Percentiles rank a stretch among this genome's conserved stretches.
These are phyloP conservation scores for Polydesmus complanatus DNA, from an alignment of 2,888 invertebrate genomes.

Conservation along the genomic window DNA sequence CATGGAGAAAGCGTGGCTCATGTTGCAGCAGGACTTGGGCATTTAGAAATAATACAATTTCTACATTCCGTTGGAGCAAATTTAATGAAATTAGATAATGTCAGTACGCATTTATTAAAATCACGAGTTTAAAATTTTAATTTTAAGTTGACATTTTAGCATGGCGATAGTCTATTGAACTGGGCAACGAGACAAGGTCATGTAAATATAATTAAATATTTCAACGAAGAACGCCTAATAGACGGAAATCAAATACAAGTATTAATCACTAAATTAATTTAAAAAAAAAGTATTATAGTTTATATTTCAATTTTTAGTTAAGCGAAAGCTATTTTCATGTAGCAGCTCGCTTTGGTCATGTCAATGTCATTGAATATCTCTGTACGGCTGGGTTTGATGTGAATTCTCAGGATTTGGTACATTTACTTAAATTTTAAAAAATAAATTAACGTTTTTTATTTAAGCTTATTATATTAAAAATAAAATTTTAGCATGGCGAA, in stretches of 20 bases:
- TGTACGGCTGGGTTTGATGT: constrained; percentile 32
- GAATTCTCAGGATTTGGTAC: constrained; percentile 39
- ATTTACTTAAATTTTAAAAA: not conserved
- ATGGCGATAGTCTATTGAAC: constrained; percentile 41
- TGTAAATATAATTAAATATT: constrained; percentile 34
- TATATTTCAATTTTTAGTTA: constrained; percentile 32
- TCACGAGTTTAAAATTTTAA: too few species aligned
- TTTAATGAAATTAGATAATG: constrained; percentile 34
- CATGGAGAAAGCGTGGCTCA: constrained; percentile 44
- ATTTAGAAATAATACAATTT: constrained; percentile 37
- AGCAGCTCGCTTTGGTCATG: constrained; percentile 42
- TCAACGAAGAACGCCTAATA: constrained; percentile 35
- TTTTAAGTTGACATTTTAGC: too few species aligned
- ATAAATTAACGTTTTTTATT: not conserved
- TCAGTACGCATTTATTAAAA: constrained; percentile 21
- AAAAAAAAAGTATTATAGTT: not conserved
- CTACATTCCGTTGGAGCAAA: constrained; percentile 38
- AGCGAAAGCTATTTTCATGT: constrained; percentile 48
- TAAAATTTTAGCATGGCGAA: constrained; percentile 36
- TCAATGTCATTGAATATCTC: constrained; percentile 35
- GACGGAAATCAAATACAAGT: constrained; percentile 23
- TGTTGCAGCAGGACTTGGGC: constrained; percentile 40
- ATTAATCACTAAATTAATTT: not conserved
- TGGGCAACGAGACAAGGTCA: constrained; percentile 43
- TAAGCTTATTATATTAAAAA: not conserved